Percentiles rank a stretch among this genome's conserved stretches.
Conservation (phyloP, 2,113 vertebrate genomes). For the Ifrita kowaldi region DNA sequence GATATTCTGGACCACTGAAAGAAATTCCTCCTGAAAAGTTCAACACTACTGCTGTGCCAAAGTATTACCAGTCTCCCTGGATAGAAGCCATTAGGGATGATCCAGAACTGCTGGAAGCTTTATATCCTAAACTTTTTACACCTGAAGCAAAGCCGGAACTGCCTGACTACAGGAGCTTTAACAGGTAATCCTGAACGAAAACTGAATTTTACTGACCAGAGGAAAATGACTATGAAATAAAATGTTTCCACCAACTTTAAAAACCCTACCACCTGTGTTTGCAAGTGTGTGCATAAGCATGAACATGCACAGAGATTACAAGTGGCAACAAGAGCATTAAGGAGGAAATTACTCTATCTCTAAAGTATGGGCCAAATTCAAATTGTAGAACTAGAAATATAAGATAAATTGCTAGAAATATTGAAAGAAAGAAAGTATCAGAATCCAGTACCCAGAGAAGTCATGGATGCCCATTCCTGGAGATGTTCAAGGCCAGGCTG, state of each 20-base stretch:
- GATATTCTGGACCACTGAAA: constrained; percentile 90
- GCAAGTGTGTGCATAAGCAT: not conserved
- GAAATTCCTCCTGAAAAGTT: constrained; percentile 91
- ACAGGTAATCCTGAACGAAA: constrained; percentile 80
- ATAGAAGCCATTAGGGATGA: constrained; percentile 85
- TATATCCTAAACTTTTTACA: constrained; percentile 76
- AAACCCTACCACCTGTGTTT: not conserved
- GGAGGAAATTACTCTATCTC: not conserved
- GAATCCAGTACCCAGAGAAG: not conserved
- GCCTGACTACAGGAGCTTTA: constrained; percentile 91
- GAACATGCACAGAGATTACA: not conserved
- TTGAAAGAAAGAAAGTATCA: not conserved
- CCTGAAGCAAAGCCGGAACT: constrained; percentile 76
- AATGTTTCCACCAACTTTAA: not conserved
- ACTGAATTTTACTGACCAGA: not conserved
- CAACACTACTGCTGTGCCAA: constrained; percentile 89
- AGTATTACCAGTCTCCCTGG: constrained; percentile 94
- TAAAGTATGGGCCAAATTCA: not conserved
- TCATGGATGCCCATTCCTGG: not conserved
- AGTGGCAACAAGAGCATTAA: not conserved
- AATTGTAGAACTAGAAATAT: not conserved
- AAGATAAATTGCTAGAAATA: not conserved
- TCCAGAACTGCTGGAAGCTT: constrained; percentile 79
- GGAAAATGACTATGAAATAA: not conserved
- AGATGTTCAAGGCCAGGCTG: not conserved